Conservation (phyloP, 2,888 invertebrate genomes). For the Meliscaeva auricollis region DNA sequence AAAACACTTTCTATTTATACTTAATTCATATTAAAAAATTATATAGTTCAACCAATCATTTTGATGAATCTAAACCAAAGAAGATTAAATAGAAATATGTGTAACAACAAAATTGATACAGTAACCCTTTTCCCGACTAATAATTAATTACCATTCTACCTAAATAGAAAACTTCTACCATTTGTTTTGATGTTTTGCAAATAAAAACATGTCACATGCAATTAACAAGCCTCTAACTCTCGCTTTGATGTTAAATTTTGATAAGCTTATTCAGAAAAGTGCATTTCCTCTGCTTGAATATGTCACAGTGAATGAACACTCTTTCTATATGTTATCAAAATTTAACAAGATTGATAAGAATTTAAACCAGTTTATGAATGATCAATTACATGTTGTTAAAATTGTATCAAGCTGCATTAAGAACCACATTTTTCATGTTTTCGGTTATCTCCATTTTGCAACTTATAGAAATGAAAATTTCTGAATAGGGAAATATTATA, state of each 20-base stretch:
- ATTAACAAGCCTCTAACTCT: neutral
- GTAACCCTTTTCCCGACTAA: neutral
- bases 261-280: slow-evolving; percentile 16
- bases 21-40: slow-evolving; percentile 18
- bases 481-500: no score
- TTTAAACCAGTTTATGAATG: neutral
- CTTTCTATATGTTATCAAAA: neutral
- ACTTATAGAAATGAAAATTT: no score
- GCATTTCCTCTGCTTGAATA: slow-evolving; percentile 20
- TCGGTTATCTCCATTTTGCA: no score
- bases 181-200: neutral
- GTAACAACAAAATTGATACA: neutral
- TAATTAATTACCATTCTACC: neutral
- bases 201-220: neutral
- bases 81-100: slow-evolving; percentile 1
- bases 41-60: slow-evolving; percentile 27
- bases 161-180: neutral
- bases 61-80: slow-evolving; percentile 18
- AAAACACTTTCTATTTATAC: slow-evolving; percentile 53
- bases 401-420: neutral
- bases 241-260: slow-evolving; percentile 31
- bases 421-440: no score
- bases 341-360: neutral
- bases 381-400: neutral
- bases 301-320: neutral